Evolutionary conservation across 2,113 vertebrate species (phyloP), one percentile per base, ranked within the genome.

Genomic region (Jaculus jaculus): DNA sequence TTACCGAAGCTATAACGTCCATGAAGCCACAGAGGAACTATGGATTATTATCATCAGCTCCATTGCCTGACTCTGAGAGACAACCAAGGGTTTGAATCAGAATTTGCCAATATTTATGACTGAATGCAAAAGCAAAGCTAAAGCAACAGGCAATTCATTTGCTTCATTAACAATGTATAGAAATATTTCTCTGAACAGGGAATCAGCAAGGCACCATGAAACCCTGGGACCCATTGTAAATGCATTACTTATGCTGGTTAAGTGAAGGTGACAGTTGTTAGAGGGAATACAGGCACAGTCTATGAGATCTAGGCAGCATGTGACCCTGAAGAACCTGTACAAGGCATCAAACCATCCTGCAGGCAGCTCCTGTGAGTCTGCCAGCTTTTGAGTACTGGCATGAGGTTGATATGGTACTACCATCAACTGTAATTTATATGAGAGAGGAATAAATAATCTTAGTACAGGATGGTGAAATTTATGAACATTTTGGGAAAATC

Each of bases 151-250:
- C 97, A 98, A 98, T 94, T 99, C 98, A 0, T 99, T 99, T 66
- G 98, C 98, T 75, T 99, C 98, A 0, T 99, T 99, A 1, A 99
- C 1, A 98, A 99, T 96, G 98, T 99, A 90, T 99, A 98, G 99
- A 99, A 99, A 92, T 99, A 98, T 96, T 99, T 99, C 97, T 98
- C 98, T 95, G 98, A 99, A 94, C 97, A 99, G 84, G 98, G 98
- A 28, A 99, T 99, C 97, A 99, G 98, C 92, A 98, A 98, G 97
- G 98, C 98, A 96, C 99, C 16, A 99, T 98, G 98, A 99, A 86
- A 98, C 99, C 93, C 99, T 98, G 3, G 98, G 99, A 98, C 99
- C 98, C 68, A 99, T 99, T 98, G 97, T 99, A 65, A 99, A 99
- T 96, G 99, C 98, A 0, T 96, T 99, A 99, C 99, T 96, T 99